Percentiles rank a stretch among this genome's conserved stretches.
Conservation (phyloP, 2,888 invertebrate species). For the Nomada lathburiana region DNA sequence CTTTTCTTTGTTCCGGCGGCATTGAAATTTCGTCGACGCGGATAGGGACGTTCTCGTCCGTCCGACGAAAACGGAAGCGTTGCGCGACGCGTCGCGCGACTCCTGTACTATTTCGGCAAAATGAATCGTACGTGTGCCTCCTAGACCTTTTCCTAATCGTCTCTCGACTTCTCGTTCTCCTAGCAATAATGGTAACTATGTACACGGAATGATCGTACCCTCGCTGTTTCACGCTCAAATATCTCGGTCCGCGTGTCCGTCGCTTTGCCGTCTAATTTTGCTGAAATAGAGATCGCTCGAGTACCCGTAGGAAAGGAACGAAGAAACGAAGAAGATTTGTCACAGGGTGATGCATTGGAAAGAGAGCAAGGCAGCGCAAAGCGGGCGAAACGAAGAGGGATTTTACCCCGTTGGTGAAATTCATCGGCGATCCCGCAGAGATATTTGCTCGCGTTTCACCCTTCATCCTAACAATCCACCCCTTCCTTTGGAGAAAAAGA, state of each 20-base stretch:
- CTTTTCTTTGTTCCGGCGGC: neutral
- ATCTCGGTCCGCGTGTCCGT: neutral
- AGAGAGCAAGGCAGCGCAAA: neutral
- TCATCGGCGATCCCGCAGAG: neutral
- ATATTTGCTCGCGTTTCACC: slow-evolving; percentile 8
- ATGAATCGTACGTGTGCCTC: slow-evolving; percentile 50
- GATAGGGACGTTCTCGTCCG: no score
- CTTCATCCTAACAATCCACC: neutral
- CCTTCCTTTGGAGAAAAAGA: neutral
- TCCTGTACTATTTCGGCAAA: slow-evolving; percentile 57
- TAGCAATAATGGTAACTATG: slow-evolving; percentile 58
- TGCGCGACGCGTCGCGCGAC: neutral
- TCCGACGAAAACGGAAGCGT: no score
- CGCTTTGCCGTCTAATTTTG: slow-evolving; percentile 44
- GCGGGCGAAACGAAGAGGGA: neutral
- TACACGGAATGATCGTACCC: neutral
- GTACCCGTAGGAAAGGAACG: neutral
- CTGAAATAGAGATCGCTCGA: slow-evolving; percentile 45
- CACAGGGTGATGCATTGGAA: neutral
- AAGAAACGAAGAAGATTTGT: neutral
- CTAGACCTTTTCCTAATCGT: slow-evolving; percentile 44
- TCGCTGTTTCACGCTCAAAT: neutral
- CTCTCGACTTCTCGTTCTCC: slow-evolving; percentile 40
- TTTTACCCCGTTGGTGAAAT: neutral
- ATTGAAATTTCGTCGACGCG: neutral